Conservation (phyloP, 1,140 invertebrate species). For the Saccostrea cuccullata region DNA sequence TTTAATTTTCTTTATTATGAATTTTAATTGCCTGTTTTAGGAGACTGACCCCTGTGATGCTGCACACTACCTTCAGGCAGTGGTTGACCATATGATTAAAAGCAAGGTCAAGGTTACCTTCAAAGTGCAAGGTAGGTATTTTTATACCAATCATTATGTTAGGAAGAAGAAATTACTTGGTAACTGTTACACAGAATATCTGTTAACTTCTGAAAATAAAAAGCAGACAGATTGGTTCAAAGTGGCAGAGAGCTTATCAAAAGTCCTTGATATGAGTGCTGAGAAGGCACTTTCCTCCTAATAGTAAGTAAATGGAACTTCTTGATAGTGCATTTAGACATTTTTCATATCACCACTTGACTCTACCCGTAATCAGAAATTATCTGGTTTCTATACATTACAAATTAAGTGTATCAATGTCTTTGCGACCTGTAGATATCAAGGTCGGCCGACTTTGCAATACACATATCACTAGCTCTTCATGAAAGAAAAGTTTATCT, state of each 20-base stretch:
- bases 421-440: background rate
- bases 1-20: background rate
- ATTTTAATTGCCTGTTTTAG: constrained; percentile 21
- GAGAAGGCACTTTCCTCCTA: background rate
- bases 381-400: constrained; percentile 15
- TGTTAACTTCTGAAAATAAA: background rate
- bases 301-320: background rate
- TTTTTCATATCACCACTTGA: constrained; percentile 19
- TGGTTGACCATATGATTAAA: constrained; percentile 68
- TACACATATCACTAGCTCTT: background rate
- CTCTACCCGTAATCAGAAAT: background rate
- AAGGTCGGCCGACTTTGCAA: background rate
- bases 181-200: background rate
- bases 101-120: constrained; percentile 70
- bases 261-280: background rate
- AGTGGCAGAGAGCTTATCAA: background rate
- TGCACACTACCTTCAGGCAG: constrained; percentile 63
- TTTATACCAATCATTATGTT: background rate
- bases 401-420: constrained; percentile 12
- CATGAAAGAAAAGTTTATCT: background rate
- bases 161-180: background rate
- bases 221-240: background rate
- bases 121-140: constrained; percentile 66
- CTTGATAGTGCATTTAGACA: background rate
- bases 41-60: constrained; percentile 47